These are phyloP conservation scores for Drosophila anceps DNA, from an alignment of 2,888 invertebrate genomes.

Conservation along the genomic window DNA sequence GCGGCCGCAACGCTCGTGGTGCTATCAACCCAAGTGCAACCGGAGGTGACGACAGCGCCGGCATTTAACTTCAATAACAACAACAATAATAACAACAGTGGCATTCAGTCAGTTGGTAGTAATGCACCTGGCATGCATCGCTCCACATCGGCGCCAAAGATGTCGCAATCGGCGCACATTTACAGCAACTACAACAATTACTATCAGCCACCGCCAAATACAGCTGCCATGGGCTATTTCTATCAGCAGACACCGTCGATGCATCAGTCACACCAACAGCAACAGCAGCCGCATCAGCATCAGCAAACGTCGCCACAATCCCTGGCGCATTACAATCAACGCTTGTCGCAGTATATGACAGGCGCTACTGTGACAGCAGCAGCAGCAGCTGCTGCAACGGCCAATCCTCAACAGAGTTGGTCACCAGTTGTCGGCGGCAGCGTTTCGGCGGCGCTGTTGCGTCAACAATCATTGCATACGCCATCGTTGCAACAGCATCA, in stretches of 20 bases:
- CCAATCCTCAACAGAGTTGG: constrained; percentile 79
- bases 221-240: constrained; percentile 60
- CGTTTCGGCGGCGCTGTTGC: constrained; percentile 77
- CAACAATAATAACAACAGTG: constrained; percentile 49
- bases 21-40: constrained; percentile 29
- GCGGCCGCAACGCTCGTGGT: constrained; percentile 40
- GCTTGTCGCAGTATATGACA: constrained; percentile 58
- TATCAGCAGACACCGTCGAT: constrained; percentile 52
- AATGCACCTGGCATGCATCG: constrained; percentile 69
- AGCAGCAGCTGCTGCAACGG: constrained; percentile 23
- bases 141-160: constrained; percentile 73
- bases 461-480: constrained; percentile 72
- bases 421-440: constrained; percentile 81
- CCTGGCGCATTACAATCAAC: constrained; percentile 58
- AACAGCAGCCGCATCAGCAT: constrained; percentile 45
- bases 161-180: constrained; percentile 60
- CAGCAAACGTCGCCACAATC: constrained; percentile 31
- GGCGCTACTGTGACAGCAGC: constrained; percentile 23
- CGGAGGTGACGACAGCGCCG: constrained; percentile 30
- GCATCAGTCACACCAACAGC: constrained; percentile 30
- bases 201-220: constrained; percentile 51
- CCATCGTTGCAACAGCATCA: constrained; percentile 57
- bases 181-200: constrained; percentile 69
- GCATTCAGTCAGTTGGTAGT: constrained; percentile 3
- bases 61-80: constrained; percentile 57